Conservation (phyloP, 2,888 invertebrate genomes). For the Tetrapedia diversipes region DNA sequence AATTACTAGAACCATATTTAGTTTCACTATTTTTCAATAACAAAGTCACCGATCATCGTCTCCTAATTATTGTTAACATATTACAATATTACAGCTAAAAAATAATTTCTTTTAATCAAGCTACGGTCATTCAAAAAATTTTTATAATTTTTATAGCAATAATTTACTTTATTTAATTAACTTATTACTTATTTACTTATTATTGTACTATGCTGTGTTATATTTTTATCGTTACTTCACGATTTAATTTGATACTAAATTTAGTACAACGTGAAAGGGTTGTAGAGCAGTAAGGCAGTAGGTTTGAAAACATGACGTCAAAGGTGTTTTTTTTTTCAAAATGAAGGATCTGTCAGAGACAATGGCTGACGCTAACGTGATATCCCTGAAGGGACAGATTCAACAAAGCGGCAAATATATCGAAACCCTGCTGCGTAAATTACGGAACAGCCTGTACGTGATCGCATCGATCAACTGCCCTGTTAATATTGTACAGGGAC, state of each 20-base stretch:
- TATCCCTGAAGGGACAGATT: neutral
- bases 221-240: too few relatives aligned
- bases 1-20: neutral
- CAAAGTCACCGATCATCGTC: neutral
- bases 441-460: slow-evolving; percentile 6
- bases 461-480: slow-evolving; percentile 32
- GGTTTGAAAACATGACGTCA: neutral
- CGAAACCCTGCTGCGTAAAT: slow-evolving; percentile 7
- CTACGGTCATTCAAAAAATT: too few relatives aligned
- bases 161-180: too few relatives aligned
- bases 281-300: neutral
- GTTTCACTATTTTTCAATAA: slow-evolving; percentile 7
- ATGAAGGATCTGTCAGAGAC: neutral
- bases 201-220: too few relatives aligned
- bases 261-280: too few relatives aligned
- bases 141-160: too few relatives aligned
- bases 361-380: neutral
- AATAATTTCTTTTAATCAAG: too few relatives aligned
- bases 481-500: slow-evolving; percentile 12
- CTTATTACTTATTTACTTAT: too few relatives aligned
- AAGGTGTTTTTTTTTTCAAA: neutral
- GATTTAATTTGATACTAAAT: too few relatives aligned
- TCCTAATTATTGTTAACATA: too few relatives aligned
- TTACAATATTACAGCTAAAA: too few relatives aligned
- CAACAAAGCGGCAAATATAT: slow-evolving; percentile 5